Evolutionary conservation across 2,888 invertebrate genomes (phyloP).

Genomic region (Pseudococcus viburni): DNA sequence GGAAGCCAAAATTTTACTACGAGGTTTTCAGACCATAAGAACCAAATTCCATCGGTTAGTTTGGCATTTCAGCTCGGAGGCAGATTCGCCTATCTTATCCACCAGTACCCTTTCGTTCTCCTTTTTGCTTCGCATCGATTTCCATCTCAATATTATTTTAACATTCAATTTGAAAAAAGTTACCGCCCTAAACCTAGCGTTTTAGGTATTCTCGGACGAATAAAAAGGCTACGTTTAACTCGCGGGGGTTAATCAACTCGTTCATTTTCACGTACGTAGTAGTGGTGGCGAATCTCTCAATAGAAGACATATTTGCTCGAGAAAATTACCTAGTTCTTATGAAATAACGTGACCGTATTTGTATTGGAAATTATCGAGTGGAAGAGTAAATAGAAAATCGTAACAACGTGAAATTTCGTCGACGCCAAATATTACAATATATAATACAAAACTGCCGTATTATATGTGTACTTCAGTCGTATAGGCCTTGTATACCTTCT

Average conservation of each 20-base stretch:
- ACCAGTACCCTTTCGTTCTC: no score
- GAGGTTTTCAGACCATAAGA: no score
- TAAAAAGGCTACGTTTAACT: background rate
- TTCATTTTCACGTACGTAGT: background rate
- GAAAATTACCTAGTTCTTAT: slow-evolving; percentile 18
- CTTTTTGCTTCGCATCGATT: no score
- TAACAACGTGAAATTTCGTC: slow-evolving; percentile 13
- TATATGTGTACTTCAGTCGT: background rate
- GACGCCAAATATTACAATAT: slow-evolving; percentile 14
- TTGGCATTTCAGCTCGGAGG: no score
- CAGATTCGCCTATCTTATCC: no score
- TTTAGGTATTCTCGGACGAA: background rate
- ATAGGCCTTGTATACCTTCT: background rate
- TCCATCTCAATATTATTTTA: background rate
- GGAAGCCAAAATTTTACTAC: no score
- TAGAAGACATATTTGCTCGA: background rate
- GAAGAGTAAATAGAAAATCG: slow-evolving; percentile 13
- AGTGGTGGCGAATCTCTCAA: background rate
- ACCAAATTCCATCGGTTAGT: no score
- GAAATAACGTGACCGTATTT: slow-evolving; percentile 18
- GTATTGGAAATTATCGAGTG: background rate
- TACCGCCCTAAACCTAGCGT: background rate
- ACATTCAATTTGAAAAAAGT: background rate
- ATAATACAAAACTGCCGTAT: background rate
- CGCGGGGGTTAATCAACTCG: background rate